phyloP scores from a whole-genome alignment of 2,113 vertebrate genomes.

The Percina caprodes region DNA sequence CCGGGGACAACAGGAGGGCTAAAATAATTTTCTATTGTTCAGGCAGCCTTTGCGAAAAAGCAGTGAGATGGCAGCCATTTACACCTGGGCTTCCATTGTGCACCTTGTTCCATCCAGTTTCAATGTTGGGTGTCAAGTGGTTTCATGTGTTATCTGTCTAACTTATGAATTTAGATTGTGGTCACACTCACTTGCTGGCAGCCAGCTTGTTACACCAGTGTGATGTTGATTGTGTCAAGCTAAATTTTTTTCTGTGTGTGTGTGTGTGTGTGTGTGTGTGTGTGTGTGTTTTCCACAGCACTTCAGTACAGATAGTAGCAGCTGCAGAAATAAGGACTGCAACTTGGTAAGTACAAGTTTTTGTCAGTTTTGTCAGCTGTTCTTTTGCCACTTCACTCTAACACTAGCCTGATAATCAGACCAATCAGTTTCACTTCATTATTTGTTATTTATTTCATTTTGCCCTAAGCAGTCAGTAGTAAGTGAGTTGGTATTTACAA shows the following conservation, averaged over 20 bases:
- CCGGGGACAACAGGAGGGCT: too few relatives aligned
- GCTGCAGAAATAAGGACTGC: constrained; percentile 13
- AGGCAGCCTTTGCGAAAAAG: background rate
- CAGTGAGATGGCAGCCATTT: background rate
- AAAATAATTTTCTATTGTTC: too few relatives aligned
- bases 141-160: background rate
- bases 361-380: background rate
- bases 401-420: background rate
- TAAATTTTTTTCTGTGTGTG: background rate
- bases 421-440: background rate
- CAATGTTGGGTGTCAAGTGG: background rate
- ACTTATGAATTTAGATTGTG: background rate
- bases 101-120: background rate
- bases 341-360: constrained; percentile 10
- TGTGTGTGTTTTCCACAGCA: constrained; percentile 8
- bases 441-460: too few relatives aligned
- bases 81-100: background rate
- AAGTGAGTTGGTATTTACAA: too few relatives aligned
- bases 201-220: background rate
- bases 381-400: too few relatives aligned
- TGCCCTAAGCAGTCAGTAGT: too few relatives aligned
- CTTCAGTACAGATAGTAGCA: constrained; percentile 6
- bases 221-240: background rate
- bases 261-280: constrained; percentile 5
- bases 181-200: background rate